Conservation (phyloP, 2,113 vertebrate species). For the Phycodurus eques region DNA sequence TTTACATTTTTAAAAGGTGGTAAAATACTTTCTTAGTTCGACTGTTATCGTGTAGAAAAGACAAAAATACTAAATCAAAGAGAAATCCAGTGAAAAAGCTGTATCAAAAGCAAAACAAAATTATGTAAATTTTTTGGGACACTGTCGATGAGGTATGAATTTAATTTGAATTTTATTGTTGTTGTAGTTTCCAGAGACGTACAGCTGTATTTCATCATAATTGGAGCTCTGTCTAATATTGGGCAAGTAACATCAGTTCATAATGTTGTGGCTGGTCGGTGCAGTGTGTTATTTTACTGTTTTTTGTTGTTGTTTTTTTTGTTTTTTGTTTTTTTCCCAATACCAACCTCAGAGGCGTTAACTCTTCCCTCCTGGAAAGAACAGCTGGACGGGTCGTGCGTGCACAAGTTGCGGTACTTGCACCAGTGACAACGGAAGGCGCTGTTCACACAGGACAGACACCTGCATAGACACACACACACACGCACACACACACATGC, state of each 20-base stretch:
- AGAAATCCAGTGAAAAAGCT: no score
- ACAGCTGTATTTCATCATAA: neutral
- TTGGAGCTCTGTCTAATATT: neutral
- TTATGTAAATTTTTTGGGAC: neutral
- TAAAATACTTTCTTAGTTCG: no score
- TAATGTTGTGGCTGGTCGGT: neutral
- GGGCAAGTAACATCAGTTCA: neutral
- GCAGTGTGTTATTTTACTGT: constrained; percentile 1
- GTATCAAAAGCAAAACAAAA: no score
- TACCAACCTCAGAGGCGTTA: constrained; percentile 87
- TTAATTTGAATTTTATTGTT: neutral
- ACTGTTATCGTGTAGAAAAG: no score
- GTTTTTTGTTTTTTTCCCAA: no score
- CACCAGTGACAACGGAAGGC: constrained; percentile 98
- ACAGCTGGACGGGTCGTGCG: constrained; percentile 95
- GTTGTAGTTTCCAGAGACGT: neutral
- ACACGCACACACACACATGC: constrained; percentile 35
- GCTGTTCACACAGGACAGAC: constrained; percentile 96
- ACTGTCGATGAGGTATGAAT: no score
- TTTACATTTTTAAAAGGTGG: no score
- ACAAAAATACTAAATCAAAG: no score
- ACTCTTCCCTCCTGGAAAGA: constrained; percentile 98
- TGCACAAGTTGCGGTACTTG: constrained; percentile 97
- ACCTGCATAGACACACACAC: constrained; percentile 72
- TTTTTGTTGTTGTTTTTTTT: no score